These are phyloP conservation scores for Calidris pugnax DNA, from an alignment of 2,113 vertebrate species.

Conservation along the genomic window DNA sequence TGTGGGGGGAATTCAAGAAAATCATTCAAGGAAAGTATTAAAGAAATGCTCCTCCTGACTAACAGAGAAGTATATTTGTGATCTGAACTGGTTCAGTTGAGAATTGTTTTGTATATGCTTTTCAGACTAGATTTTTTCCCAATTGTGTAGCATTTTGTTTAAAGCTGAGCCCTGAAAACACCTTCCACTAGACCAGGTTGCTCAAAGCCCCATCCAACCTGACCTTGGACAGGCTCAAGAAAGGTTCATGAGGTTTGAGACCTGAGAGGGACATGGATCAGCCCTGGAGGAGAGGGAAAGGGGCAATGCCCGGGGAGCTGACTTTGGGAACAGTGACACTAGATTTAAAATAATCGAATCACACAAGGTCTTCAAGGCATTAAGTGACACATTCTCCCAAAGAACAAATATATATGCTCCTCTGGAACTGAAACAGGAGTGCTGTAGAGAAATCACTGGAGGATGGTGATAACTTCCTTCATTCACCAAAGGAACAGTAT, in stretches of 20 bases:
- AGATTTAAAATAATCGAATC: neutral
- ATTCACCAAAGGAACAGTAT: neutral
- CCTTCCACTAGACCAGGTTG: neutral
- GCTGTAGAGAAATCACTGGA: neutral
- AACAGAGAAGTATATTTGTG: fast-evolving
- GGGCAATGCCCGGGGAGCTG: neutral
- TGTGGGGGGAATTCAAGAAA: neutral
- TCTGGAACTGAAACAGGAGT: neutral
- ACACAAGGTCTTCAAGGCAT: neutral
- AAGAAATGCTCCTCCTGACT: neutral
- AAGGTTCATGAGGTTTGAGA: fast-evolving
- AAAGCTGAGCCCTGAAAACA: neutral
- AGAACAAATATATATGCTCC: neutral
- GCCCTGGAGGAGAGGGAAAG: neutral
- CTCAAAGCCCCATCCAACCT: neutral
- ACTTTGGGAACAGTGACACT: neutral
- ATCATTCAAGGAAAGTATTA: neutral
- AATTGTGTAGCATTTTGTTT: neutral
- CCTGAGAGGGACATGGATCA: neutral
- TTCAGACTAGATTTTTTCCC: neutral
- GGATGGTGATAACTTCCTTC: neutral
- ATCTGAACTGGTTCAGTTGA: neutral
- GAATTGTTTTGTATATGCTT: neutral
- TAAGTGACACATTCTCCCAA: neutral
- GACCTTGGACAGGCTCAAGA: neutral